These are phyloP conservation scores for Yponomeuta sedellus DNA, from an alignment of 2,888 invertebrate genomes.

Conservation along the genomic window DNA sequence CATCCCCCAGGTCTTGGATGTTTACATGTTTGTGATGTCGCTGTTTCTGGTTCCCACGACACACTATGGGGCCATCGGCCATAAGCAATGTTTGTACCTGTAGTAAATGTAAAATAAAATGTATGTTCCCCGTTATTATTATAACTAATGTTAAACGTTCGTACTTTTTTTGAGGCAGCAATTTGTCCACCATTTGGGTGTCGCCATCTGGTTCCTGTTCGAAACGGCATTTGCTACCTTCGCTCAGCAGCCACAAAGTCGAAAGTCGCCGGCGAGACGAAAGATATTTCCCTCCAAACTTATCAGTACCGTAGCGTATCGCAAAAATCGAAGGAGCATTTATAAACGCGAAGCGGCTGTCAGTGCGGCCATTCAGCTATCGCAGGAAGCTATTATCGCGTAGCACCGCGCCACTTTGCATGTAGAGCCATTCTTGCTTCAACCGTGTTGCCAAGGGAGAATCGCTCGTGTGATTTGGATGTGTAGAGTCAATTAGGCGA, in stretches of 20 bases:
- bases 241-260: not conserved
- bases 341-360: constrained; percentile 1
- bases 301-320: not conserved
- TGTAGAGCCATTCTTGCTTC: not conserved
- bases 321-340: constrained; percentile 8
- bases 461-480: not conserved
- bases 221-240: not conserved
- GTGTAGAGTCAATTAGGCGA: not conserved
- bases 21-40: no score
- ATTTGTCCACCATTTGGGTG: not conserved
- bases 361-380: constrained; percentile 39
- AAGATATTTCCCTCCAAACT: not conserved
- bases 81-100: no score
- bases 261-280: not conserved
- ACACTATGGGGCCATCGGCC: no score
- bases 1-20: no score
- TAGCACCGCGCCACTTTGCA: constrained; percentile 13
- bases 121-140: no score
- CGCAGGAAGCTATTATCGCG: constrained; percentile 51
- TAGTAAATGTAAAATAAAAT: no score
- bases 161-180: not conserved
- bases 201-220: not conserved
- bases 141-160: no score
- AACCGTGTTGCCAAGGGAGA: not conserved
- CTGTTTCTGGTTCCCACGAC: no score